Evolutionary conservation across 2,797 vertebrate genomes (phyloP).

Genomic region (Euthynnus affinis): DNA sequence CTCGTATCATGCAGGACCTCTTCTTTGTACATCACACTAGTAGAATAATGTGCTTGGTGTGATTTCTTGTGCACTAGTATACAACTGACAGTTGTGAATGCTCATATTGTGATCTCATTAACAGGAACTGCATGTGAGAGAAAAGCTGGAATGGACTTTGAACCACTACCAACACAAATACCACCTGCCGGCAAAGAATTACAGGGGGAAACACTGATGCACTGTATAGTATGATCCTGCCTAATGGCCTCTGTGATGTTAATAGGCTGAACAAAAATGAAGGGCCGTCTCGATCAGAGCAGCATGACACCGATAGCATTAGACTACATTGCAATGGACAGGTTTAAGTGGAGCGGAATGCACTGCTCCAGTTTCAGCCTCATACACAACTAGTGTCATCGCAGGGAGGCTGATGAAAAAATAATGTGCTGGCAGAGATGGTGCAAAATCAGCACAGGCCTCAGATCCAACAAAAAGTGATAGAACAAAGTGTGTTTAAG

Average conservation of each 20-base stretch:
- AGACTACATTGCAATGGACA: conserved; percentile 69
- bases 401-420: conserved; percentile 55
- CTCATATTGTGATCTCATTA: conserved; percentile 9
- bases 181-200: conserved; percentile 22
- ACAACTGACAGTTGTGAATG: background rate
- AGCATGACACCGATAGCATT: conserved; percentile 55
- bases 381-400: conserved; percentile 60
- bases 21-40: conserved; percentile 7
- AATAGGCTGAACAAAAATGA: conserved; percentile 51
- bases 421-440: conserved; percentile 48
- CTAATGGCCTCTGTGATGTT: conserved; percentile 48
- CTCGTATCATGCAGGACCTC: conserved; percentile 13
- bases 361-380: conserved; percentile 72
- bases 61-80: background rate
- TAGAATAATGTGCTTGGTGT: background rate
- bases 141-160: conserved; percentile 25
- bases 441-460: conserved; percentile 34
- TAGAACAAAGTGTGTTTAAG: conserved; percentile 16
- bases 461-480: conserved; percentile 10
- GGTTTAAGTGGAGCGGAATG: conserved; percentile 82
- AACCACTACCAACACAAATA: conserved; percentile 7
- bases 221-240: conserved; percentile 17
- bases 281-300: conserved; percentile 33
- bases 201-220: conserved; percentile 31
- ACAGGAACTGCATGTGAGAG: conserved; percentile 30